A percentile compares a stretch with the other conserved stretches of the same genome.
Evolutionary conservation across 2,888 invertebrate genomes (phyloP).

Genomic region (Pseudococcus viburni): DNA sequence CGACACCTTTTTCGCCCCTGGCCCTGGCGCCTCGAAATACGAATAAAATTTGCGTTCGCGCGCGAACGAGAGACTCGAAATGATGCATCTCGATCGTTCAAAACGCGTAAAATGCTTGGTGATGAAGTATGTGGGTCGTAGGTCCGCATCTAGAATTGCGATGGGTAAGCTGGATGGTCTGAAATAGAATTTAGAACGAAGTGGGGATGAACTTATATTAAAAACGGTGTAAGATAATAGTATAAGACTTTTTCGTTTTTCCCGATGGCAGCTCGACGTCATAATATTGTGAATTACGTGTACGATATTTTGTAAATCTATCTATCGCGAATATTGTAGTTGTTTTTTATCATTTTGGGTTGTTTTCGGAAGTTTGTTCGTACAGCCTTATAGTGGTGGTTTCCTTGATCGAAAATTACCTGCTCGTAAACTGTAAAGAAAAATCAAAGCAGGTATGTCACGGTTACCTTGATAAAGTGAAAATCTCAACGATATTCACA

Average conservation of each 20-base stretch:
- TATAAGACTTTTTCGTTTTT: slow-evolving; percentile 63
- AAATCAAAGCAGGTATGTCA: neutral
- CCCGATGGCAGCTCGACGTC: slow-evolving; percentile 48
- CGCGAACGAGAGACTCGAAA: neutral
- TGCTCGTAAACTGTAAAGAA: neutral
- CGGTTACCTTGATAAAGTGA: neutral
- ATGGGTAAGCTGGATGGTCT: slow-evolving; percentile 65
- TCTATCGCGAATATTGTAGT: neutral
- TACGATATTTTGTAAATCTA: slow-evolving; percentile 7
- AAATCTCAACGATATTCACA: neutral
- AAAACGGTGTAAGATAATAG: slow-evolving; percentile 62
- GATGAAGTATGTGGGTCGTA: slow-evolving; percentile 56
- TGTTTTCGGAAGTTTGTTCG: neutral
- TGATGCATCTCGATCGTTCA: slow-evolving; percentile 43
- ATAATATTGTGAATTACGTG: slow-evolving; percentile 57
- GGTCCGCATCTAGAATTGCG: slow-evolving; percentile 53
- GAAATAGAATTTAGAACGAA: slow-evolving; percentile 63
- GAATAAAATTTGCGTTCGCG: slow-evolving; percentile 31
- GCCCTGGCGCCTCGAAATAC: slow-evolving; percentile 13
- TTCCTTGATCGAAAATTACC: neutral
- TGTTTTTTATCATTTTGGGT: neutral
- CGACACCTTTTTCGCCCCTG: neutral
- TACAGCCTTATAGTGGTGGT: neutral
- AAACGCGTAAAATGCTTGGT: slow-evolving; percentile 21
- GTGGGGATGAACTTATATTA: slow-evolving; percentile 57